Evolutionary conservation across 2,888 invertebrate species (phyloP).

Genomic region (Cheiracanthium punctorium): DNA sequence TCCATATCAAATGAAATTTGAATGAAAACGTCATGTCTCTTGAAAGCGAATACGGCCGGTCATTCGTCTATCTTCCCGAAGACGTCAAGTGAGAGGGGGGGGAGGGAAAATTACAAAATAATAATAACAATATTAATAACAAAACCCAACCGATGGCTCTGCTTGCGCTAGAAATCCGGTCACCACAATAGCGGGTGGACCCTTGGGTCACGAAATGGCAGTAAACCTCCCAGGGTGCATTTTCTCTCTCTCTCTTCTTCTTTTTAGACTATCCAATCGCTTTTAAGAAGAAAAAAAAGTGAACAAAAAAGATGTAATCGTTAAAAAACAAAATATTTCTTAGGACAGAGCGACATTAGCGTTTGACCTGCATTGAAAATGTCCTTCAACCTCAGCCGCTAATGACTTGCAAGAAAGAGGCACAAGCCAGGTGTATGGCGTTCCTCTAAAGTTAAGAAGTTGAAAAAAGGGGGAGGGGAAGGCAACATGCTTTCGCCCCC

Average conservation of each 20-base stretch:
- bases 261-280: slow-evolving; percentile 52
- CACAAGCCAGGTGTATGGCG: slow-evolving; percentile 53
- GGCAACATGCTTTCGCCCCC: slow-evolving; percentile 19
- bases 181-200: slow-evolving; percentile 67
- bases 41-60: slow-evolving; percentile 6
- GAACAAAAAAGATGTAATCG: slow-evolving; percentile 57
- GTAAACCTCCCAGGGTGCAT: slow-evolving; percentile 66
- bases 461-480: too few relatives aligned
- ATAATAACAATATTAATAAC: slow-evolving; percentile 22
- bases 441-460: slow-evolving; percentile 18
- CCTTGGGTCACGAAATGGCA: slow-evolving; percentile 57
- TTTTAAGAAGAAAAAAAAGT: slow-evolving; percentile 33
- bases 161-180: slow-evolving; percentile 26
- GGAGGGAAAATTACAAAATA: slow-evolving; percentile 18
- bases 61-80: neutral
- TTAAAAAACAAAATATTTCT: slow-evolving; percentile 50
- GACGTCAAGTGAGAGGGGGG: slow-evolving; percentile 17
- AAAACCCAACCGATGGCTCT: slow-evolving; percentile 24
- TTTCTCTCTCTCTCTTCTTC: too few relatives aligned
- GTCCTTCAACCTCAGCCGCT: slow-evolving; percentile 64
- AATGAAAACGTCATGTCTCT: slow-evolving; percentile 41
- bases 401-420: slow-evolving; percentile 55
- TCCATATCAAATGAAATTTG: slow-evolving; percentile 19
- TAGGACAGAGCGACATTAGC: slow-evolving; percentile 62
- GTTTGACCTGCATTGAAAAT: slow-evolving; percentile 66